A percentile compares a stretch with the other conserved stretches of the same genome.
Evolutionary conservation across 1,140 invertebrate species (phyloP).

Genomic region (Micrasema longulum): DNA sequence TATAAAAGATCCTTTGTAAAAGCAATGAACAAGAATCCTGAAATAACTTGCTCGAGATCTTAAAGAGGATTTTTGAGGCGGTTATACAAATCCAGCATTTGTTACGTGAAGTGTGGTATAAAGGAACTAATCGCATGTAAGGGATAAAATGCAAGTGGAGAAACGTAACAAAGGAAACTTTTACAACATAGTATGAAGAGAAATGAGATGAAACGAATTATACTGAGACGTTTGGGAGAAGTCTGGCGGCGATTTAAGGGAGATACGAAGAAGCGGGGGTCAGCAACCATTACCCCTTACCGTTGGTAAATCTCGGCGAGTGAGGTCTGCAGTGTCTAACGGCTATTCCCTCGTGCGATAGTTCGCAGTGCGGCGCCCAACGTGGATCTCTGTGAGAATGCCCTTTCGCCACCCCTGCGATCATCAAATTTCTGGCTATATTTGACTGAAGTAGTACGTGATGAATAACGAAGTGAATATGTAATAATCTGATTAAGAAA

Average conservation of each 20-base stretch:
- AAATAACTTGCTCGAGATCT: not conserved
- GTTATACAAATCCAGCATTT: not conserved
- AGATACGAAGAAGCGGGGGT: constrained; percentile 10
- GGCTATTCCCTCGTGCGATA: constrained; percentile 8
- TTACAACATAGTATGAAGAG: too few relatives aligned
- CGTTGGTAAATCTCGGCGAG: not conserved
- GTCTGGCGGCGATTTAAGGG: too few relatives aligned
- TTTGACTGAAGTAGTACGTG: not conserved
- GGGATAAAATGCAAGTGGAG: not conserved
- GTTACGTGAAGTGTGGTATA: not conserved
- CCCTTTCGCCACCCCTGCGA: constrained; percentile 21
- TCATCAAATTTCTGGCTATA: constrained; percentile 15
- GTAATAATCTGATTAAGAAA: too few relatives aligned
- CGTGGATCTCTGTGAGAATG: not conserved
- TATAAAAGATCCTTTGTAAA: not conserved
- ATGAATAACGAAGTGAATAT: too few relatives aligned
- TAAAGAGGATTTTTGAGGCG: not conserved
- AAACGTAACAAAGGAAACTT: constrained; percentile 13
- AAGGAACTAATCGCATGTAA: not conserved
- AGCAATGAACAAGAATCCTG: constrained; percentile 4
- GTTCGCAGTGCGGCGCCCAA: constrained; percentile 13
- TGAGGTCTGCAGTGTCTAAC: constrained; percentile 18
- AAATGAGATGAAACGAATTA: too few relatives aligned
- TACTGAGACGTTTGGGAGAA: too few relatives aligned
- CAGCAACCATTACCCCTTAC: constrained; percentile 23